phyloP scores from a whole-genome alignment of 2,888 invertebrate species.

The Stictocephala bisonia region DNA sequence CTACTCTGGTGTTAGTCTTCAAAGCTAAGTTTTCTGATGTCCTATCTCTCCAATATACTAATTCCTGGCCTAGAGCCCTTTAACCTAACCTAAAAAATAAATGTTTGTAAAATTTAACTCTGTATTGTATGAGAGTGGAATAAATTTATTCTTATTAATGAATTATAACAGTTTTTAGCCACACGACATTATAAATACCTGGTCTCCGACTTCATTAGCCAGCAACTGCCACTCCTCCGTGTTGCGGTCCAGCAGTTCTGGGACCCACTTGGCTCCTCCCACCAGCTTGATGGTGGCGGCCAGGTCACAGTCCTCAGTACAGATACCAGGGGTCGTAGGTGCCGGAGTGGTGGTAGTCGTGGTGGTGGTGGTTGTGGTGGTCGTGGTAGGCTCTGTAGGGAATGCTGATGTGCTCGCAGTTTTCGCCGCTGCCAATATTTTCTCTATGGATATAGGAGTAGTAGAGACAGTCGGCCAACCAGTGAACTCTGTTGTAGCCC shows the following conservation, averaged over 20 bases:
- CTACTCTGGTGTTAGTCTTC: no score
- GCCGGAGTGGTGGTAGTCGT: slow-evolving; percentile 76
- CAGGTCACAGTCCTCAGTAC: slow-evolving; percentile 82
- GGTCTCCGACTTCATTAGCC: slow-evolving; percentile 82
- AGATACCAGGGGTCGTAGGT: slow-evolving; percentile 83
- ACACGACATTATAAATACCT: slow-evolving; percentile 76
- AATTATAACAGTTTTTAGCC: no score
- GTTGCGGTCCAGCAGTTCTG: slow-evolving; percentile 86
- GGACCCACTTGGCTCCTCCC: slow-evolving; percentile 84
- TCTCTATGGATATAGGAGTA: slow-evolving; percentile 86
- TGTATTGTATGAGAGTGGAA: no score
- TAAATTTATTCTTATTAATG: no score
- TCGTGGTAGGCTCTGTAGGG: slow-evolving; percentile 68
- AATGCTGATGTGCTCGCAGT: slow-evolving; percentile 73
- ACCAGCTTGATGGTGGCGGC: slow-evolving; percentile 88
- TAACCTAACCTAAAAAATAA: no score
- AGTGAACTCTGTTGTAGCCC: slow-evolving; percentile 88
- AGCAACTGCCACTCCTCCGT: slow-evolving; percentile 88
- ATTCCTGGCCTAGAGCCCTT: no score
- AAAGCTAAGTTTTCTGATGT: no score
- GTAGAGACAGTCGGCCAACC: slow-evolving; percentile 93
- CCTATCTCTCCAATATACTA: no score
- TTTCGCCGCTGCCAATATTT: slow-evolving; percentile 72
- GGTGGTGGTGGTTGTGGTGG: slow-evolving; percentile 76
- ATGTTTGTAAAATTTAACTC: no score